Base-by-base conservation (phyloP, 1,140 invertebrate species). In the Solenopsis invicta region DNA sequence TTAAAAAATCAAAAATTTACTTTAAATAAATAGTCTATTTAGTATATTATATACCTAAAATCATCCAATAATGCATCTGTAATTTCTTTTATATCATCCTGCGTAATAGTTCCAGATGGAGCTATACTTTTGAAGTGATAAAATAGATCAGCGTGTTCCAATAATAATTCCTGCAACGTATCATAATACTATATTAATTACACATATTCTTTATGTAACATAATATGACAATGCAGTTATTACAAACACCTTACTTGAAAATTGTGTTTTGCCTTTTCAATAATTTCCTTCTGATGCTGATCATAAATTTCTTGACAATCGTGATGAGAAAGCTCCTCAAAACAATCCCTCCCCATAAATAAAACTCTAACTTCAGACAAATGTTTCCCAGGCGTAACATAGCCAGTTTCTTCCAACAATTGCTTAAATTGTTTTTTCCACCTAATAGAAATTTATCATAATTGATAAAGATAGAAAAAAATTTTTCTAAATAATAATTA, bases 251-350 rank as follows among this genome's bases (percentile, higher is more conserved):
- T 67, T 89, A 97, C 97, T 95, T 98, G 97, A 93, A 99, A 99
- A 95, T 99, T 99, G 88, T 98, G 97, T 94, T 99, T 98, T 45
- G 99, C 98, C 92, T 97, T 97, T 91, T 98, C 97, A 92, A 98
- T 98, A 71, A 99, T 97, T 93, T 99, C 98, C 90, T 97, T 96
- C 95, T 99, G 99, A 96, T 99, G 98, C 85, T 98, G 97, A 90
- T 99, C 98, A 95, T 99, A 99, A 91, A 99, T 99, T 91, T 98
- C 96, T 92, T 98, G 97, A 92, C 98, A 98, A 94, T 99, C 99
- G 67, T 97, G 96, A 92, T 99, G 98, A 0, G 98, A 97, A 34
- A 99, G 96, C 0, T 98, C 97, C 94, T 99, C 98, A 94, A 98
- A 99, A 93, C 99, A 99, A 94, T 99, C 98, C 45, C 99, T 96